Base-by-base conservation (phyloP, 2,797 vertebrate genomes). In the Pogoniulus pusillus region DNA sequence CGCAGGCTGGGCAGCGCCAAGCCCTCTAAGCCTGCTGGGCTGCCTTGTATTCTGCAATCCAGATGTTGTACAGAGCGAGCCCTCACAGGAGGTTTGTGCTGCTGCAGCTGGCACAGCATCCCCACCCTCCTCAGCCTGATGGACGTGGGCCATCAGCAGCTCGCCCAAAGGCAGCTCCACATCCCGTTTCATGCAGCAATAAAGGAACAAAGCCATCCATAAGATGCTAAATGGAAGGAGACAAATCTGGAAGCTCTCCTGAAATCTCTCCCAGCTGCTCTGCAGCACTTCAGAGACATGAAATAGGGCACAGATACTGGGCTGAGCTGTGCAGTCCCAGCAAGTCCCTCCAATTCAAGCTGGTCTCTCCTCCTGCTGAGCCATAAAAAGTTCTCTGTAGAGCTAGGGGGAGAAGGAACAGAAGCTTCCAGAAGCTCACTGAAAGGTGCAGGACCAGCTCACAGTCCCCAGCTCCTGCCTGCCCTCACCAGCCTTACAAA, bases 11-110 rank as follows among this genome's bases (percentile, higher is more conserved):
- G 55, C 3, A 4, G 4, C 0, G 10, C 1, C 69, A 16, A 47
- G 32, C n/a, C 34, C 73, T 34, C 30, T 0, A 3, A 14, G 17
- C 41, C 3, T 39, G 2, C 8, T 2, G 32, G 59, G 0, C 0
- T 1, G 5, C 39, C 66, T 62, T 1, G 16, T n/a, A 30, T 29
- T 1, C 26, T 15, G 24, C 7, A n/a, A 32, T 5, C 63, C 79
- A 11, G 55, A 51, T 7, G 55, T 4, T 53, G 9, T 7, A 12
- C 20, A 0, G 59, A 51, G 49, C 7, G 2, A 6, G 49, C 62
- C 17, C 26, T 29, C 5, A 22, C 0, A 11, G 7, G 2, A 10
- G 4, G 20, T 3, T 27, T 5, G 76, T 1, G 35, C 60, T 9
- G 55, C 82, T 15, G 53, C 68, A 65, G 85, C 64, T 53, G 73